Evolutionary conservation across 2,113 vertebrate genomes (phyloP), one percentile per base, ranked within the genome.

Genomic region (Leiothrix lutea): DNA sequence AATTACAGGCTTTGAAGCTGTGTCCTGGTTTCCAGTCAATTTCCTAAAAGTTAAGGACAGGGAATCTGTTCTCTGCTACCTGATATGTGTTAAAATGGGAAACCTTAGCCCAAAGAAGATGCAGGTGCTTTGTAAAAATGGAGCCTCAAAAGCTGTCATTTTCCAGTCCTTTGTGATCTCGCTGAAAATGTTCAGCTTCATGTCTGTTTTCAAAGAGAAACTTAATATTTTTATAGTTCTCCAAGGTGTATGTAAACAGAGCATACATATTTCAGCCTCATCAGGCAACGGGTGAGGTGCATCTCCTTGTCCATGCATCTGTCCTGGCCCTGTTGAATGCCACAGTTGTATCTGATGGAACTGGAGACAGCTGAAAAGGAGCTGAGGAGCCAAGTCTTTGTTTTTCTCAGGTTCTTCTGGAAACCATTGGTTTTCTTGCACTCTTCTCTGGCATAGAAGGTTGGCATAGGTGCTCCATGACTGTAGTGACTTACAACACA

Each of bases 231-330:
- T 70, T 18, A 5, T 48, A 64, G 29, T 64, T 40, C 4, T 56
- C 9, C 28, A 21, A 7, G 11, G 13, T 21, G 5, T 53, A 5
- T 57, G 20, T 66, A 56, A 91, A 53, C 33, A 61, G 31, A 53
- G 5, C 22, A 29, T 42, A 1, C 12, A 50, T 62, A 62, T 77
- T 51, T 24, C 11, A 65, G 42, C 24, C 8, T 53, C 0, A 0
- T 44, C 29, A 60, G 45, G 35, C 6, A 2, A 53, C 2, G 25
- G 33, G 19, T 75, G 44, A 56, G 29, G 56, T 75, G 14, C 6
- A n/a, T 65, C 4, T 56, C 40, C 36, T 66, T 44, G 8, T 50
- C 20, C 23, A 14, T 36, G 44, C 29, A 17, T 14, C 24, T 64
- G 0, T 50, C 25, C 33, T 51, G 23, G 45, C 17, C 25, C 29